These are phyloP conservation scores for Eudyptes chrysolophus DNA, from an alignment of 2,113 vertebrate genomes.

Conservation along the genomic window DNA sequence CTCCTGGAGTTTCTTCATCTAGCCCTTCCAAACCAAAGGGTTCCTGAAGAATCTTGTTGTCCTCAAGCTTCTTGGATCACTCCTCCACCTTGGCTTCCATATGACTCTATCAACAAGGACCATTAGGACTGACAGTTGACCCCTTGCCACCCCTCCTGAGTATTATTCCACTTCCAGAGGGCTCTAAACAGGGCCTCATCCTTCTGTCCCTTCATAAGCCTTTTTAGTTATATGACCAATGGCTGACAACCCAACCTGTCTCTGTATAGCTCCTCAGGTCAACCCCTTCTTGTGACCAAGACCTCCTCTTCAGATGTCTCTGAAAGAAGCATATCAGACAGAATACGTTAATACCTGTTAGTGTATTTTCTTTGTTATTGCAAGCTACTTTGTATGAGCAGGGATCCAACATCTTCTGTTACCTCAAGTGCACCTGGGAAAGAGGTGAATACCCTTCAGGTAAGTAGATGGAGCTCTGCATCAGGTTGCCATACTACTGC, in stretches of 20 bases:
- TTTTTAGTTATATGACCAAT: not conserved
- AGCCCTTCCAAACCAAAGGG: not conserved
- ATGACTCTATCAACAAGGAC: not conserved
- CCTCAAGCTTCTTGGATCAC: not conserved
- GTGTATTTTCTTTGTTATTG: not conserved
- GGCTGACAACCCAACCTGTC: not conserved
- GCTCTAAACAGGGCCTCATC: not conserved
- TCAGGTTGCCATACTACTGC: not conserved
- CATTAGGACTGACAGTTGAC: not conserved
- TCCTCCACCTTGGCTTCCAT: not conserved
- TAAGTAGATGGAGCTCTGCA: not conserved
- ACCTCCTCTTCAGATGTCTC: not conserved
- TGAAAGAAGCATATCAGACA: not conserved
- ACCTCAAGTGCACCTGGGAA: not conserved
- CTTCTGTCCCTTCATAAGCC: not conserved
- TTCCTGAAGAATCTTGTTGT: not conserved
- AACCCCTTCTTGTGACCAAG: not conserved
- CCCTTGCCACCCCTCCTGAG: not conserved
- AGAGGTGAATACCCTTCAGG: not conserved
- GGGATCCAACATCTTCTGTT: not conserved
- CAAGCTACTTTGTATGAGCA: not conserved
- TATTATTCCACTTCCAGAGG: not conserved
- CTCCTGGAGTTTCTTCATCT: not conserved
- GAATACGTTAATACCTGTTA: not conserved
- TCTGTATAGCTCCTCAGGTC: not conserved